These are phyloP conservation scores for Gambusia holbrooki DNA, from an alignment of 2,113 vertebrate species.

Conservation along the genomic window DNA sequence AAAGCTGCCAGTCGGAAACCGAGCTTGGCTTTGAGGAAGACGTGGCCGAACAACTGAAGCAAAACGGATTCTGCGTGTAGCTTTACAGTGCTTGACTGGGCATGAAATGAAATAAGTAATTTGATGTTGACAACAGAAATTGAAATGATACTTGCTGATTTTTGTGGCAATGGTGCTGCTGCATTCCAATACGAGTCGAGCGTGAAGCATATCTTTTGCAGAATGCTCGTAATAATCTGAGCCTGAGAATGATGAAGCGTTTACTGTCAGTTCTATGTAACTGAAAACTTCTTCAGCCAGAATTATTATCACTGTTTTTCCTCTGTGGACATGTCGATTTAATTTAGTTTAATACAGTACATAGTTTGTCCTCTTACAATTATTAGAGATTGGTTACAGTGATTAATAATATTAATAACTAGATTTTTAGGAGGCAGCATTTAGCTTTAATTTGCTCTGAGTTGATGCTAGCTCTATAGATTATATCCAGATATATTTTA, in stretches of 20 bases:
- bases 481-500: neutral
- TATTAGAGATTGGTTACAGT: neutral
- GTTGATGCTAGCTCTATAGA: neutral
- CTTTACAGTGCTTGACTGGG: constrained; percentile 95
- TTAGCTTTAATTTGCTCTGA: neutral
- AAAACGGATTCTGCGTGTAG: constrained; percentile 93
- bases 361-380: too few species aligned
- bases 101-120: constrained; percentile 99
- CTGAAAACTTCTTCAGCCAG: neutral
- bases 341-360: neutral
- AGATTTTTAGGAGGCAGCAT: neutral
- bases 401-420: neutral
- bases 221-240: neutral
- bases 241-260: neutral
- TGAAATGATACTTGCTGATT: constrained; percentile 96
- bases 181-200: neutral
- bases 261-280: neutral
- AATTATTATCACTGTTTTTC: neutral
- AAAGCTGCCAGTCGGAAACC: constrained; percentile 96
- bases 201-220: constrained; percentile 17
- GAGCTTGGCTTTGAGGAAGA: constrained; percentile 90
- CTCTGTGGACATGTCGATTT: neutral
- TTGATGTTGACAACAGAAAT: constrained; percentile 98
- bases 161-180: constrained; percentile 71
- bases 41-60: constrained; percentile 92